phyloP scores from a whole-genome alignment of 1,140 invertebrate species.

The Drosophila ficusphila region DNA sequence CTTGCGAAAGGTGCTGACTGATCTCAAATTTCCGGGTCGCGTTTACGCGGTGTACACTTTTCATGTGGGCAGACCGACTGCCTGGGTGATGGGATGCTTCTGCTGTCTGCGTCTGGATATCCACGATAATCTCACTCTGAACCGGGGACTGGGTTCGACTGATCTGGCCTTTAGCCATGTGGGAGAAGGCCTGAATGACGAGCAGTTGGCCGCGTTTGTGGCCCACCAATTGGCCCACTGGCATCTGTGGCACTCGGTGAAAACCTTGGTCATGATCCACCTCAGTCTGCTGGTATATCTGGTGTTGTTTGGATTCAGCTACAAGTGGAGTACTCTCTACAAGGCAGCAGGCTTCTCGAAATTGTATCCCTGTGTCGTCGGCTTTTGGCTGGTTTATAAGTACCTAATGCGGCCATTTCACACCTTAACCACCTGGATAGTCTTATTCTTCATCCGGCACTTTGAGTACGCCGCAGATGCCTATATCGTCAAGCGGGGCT shows the following conservation, averaged over 20 bases:
- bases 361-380: slow-evolving; percentile 28
- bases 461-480: slow-evolving; percentile 30
- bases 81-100: slow-evolving; percentile 27
- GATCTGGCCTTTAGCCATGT: slow-evolving; percentile 20
- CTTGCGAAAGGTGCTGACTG: neutral
- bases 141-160: neutral
- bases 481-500: slow-evolving; percentile 1
- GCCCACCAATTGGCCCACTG: slow-evolving; percentile 57
- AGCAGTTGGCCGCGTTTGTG: slow-evolving; percentile 41
- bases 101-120: slow-evolving; percentile 40
- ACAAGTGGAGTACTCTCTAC: slow-evolving; percentile 6
- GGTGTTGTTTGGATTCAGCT: slow-evolving; percentile 29
- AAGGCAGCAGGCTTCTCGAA: slow-evolving; percentile 40
- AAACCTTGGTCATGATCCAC: slow-evolving; percentile 7
- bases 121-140: slow-evolving; percentile 31
- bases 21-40: slow-evolving; percentile 14
- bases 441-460: slow-evolving; percentile 17
- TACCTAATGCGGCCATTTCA: slow-evolving; percentile 18
- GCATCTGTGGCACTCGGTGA: neutral
- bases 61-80: neutral
- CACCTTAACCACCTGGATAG: slow-evolving; percentile 14
- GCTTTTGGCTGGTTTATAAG: slow-evolving; percentile 41
- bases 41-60: slow-evolving; percentile 33
- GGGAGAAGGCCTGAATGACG: slow-evolving; percentile 18
- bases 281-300: slow-evolving; percentile 34